Base-by-base conservation (phyloP, 1,140 invertebrate genomes). In the Drosophila gunungcola region DNA sequence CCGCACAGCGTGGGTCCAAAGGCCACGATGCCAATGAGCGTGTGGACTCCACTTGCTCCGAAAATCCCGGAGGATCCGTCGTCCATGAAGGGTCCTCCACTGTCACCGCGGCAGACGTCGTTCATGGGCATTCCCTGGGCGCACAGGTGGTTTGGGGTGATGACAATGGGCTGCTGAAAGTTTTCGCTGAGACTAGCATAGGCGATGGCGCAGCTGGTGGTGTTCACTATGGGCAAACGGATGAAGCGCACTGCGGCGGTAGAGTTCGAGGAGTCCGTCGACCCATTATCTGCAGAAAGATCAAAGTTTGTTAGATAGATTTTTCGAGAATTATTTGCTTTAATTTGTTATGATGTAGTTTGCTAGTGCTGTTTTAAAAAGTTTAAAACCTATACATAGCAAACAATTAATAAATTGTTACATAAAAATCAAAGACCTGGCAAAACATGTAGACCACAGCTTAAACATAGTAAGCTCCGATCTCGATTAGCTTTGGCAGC, bases 1-100 rank as follows among this genome's bases (percentile, higher is more conserved):
- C 91, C 91, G 53, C 96, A 96, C 0, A 92, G 81, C 38, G 93
- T 94, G 1, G 94, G 93, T 0, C 96, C 96, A 78, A 94, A 96
- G 2, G 95, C 96, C 0, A 96, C 95, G 16, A 96, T 92, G 1
- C 95, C 96, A 1, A 95, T 91, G 25, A 96, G 90, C 29, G 83
- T 94, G 94, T 72, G 48, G 2, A 82, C 79, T 2, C 80, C 89
- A 38, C 90, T 77, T 3, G 76, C 82, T 1, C 90, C 92, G 1
- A 89, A 61, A 1, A 88, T 0, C 9, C 85, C 85, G 2, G 92
- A 88, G 27, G 80, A 64, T 29, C 93, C 90, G 11, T 93, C 92
- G 63, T 93, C 93, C 94, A 95, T 94, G 1, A 96, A 91, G 0
- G 95, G 95, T 3, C 95, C 95, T 0, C 95, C 95, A n/a, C 94